phyloP scores from a whole-genome alignment of 1,140 invertebrate genomes.

The Zaprionus vittiger region DNA sequence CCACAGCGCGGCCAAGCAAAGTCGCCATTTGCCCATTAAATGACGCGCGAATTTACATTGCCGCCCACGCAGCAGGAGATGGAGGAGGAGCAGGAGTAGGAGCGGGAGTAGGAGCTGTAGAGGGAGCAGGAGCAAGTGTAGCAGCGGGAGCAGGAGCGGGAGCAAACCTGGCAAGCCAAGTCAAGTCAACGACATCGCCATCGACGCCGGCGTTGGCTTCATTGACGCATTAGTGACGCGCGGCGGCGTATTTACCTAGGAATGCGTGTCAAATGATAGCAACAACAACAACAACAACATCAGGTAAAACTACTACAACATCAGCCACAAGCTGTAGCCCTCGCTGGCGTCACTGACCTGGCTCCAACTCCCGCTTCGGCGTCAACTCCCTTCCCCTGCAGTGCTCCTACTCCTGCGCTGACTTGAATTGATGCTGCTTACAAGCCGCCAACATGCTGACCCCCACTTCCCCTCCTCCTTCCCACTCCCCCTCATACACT shows the following conservation, averaged over 20 bases:
- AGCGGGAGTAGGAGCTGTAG: not conserved
- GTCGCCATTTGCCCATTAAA: slow-evolving; percentile 55
- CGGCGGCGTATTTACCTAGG: slow-evolving; percentile 74
- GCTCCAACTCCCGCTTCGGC: not conserved
- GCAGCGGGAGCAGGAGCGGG: not conserved
- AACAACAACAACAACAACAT: slow-evolving; percentile 21
- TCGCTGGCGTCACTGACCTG: slow-evolving; percentile 28
- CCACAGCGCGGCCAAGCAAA: slow-evolving; percentile 25
- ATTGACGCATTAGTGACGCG: slow-evolving; percentile 68
- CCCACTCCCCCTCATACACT: no score
- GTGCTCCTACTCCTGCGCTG: not conserved
- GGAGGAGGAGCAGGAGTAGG: no score
- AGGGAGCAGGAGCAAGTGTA: not conserved
- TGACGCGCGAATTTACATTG: slow-evolving; percentile 74
- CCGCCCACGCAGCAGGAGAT: not conserved
- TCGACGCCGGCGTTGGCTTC: not conserved
- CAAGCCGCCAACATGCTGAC: slow-evolving; percentile 10
- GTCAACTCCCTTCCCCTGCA: not conserved
- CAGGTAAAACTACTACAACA: not conserved
- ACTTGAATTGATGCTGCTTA: slow-evolving; percentile 5
- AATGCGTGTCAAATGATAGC: slow-evolving; percentile 76
- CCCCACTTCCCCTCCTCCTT: not conserved
- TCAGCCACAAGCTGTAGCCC: slow-evolving; percentile 6
- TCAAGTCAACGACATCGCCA: slow-evolving; percentile 29
- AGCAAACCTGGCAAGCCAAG: not conserved